Conservation (phyloP, 64 coral and sea anemone genomes). For the Montipora sp. region DNA sequence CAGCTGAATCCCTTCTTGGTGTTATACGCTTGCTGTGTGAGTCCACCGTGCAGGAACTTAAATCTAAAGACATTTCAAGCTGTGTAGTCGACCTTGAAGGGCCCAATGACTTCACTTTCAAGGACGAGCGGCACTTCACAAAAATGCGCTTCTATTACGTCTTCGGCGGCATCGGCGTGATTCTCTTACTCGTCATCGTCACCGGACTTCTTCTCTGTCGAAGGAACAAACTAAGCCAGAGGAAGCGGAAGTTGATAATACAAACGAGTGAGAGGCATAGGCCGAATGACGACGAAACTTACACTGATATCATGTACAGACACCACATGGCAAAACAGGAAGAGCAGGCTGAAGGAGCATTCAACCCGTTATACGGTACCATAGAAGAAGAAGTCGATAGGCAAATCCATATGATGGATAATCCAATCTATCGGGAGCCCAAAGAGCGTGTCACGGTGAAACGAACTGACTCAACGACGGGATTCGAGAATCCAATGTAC, state of each 20-base stretch:
- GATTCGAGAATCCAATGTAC: slow-evolving; percentile 46
- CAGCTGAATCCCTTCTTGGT: background rate
- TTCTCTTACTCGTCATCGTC: background rate
- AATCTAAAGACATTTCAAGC: background rate
- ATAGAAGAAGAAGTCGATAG: background rate
- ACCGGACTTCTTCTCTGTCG: slow-evolving; percentile 5
- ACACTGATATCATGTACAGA: slow-evolving; percentile 52
- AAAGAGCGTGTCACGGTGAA: background rate
- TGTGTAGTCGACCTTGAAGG: background rate
- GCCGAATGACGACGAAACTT: slow-evolving; percentile 8
- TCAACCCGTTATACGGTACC: slow-evolving; percentile 46
- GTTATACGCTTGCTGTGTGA: background rate
- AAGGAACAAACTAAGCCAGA: background rate
- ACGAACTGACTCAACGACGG: background rate
- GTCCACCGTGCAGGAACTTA: background rate
- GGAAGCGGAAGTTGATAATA: background rate
- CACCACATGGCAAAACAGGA: slow-evolving; percentile 56
- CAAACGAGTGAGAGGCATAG: background rate
- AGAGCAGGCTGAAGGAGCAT: background rate
- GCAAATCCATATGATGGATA: slow-evolving; percentile 21
- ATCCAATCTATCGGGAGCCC: slow-evolving; percentile 42
- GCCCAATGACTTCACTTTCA: background rate
- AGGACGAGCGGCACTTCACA: background rate
- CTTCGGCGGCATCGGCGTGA: background rate
- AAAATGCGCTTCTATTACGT: background rate